A percentile compares a stretch with the other conserved stretches of the same genome.
These are phyloP conservation scores for Chaetodon auriga DNA, from an alignment of 2,113 vertebrate species.

Conservation along the genomic window DNA sequence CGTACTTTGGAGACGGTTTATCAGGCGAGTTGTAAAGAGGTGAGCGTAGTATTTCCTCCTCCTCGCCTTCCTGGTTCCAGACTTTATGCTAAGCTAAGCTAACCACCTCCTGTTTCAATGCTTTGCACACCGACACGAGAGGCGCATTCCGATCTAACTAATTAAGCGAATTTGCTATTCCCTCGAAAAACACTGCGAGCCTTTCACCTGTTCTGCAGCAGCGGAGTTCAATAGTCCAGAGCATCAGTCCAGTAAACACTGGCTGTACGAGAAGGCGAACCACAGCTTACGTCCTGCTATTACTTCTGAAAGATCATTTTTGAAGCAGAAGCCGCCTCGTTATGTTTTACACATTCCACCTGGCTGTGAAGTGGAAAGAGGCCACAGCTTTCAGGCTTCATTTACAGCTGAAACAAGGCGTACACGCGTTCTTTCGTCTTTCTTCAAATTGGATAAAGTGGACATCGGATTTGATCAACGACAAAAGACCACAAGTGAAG, in stretches of 20 bases:
- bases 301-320: background rate
- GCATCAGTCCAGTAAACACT: background rate
- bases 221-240: background rate
- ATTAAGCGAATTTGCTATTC: background rate
- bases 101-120: background rate
- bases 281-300: background rate
- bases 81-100: no score
- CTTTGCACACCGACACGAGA: background rate
- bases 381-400: background rate
- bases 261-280: background rate
- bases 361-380: background rate
- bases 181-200: background rate
- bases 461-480: slow-evolving; percentile 12
- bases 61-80: no score
- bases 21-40: no score
- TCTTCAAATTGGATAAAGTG: background rate
- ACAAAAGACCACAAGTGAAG: background rate
- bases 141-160: background rate
- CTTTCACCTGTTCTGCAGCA: background rate
- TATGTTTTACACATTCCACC: background rate
- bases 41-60: no score
- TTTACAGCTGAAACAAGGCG: background rate
- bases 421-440: background rate
- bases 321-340: background rate
- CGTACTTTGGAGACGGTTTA: no score